A percentile compares a stretch with the other conserved stretches of the same genome.
phyloP scores from a whole-genome alignment of 2,113 vertebrate species.

The Colius striatus region DNA sequence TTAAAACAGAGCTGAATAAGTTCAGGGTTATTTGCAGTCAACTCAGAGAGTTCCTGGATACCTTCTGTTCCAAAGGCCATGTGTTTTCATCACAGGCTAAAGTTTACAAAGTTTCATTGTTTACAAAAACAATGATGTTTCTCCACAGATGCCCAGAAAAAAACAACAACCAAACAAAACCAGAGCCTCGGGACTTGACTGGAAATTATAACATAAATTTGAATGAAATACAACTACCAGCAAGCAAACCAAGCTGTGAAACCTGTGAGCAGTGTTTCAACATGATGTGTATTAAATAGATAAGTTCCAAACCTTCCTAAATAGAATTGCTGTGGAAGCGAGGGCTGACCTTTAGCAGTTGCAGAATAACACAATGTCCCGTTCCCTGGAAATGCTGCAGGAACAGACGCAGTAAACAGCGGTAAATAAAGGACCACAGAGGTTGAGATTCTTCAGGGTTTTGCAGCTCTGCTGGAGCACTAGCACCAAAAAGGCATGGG shows the following conservation, averaged over 20 bases:
- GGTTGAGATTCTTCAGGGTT: not conserved
- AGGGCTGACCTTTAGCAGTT: not conserved
- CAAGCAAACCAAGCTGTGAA: not conserved
- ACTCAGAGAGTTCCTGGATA: not conserved
- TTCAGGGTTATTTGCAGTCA: not conserved
- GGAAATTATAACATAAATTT: not conserved
- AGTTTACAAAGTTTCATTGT: not conserved
- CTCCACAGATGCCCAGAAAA: not conserved
- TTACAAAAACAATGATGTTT: not conserved
- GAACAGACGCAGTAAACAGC: not conserved
- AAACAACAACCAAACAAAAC: not conserved
- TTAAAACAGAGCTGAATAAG: not conserved
- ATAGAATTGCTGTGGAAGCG: not conserved
- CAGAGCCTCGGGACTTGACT: not conserved
- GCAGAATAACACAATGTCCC: accelerated
- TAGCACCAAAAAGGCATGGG: not conserved
- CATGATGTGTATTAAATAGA: accelerated
- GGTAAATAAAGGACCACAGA: not conserved
- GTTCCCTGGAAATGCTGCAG: not conserved
- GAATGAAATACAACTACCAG: not conserved
- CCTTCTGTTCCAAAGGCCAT: not conserved
- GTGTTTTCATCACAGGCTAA: not conserved
- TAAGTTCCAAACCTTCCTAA: not conserved
- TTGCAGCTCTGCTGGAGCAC: not conserved
- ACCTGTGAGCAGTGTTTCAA: not conserved